These are phyloP conservation scores for Drosophila tristis DNA, from an alignment of 1,140 invertebrate species.

Conservation along the genomic window DNA sequence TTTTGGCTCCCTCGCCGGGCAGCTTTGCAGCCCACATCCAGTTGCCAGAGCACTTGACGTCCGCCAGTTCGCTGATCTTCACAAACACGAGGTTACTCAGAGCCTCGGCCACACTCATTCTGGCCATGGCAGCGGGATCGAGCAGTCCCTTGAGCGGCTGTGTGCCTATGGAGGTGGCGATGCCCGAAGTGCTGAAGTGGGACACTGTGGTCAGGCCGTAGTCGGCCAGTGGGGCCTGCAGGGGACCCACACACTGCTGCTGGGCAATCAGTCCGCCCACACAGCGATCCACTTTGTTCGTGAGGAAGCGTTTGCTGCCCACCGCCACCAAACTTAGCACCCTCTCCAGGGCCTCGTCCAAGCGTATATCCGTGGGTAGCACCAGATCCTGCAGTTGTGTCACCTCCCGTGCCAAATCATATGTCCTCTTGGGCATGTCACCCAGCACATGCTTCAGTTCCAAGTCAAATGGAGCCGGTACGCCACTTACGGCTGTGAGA, in stretches of 20 bases:
- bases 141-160: conserved; percentile 97
- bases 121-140: conserved; percentile 91
- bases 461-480: conserved; percentile 89
- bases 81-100: conserved; percentile 98
- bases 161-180: conserved; percentile 97
- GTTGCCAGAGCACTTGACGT: conserved; percentile 98
- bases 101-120: conserved; percentile 97
- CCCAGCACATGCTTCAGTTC: conserved; percentile 95
- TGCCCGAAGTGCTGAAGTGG: conserved; percentile 89
- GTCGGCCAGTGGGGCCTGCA: conserved; percentile 97
- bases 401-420: conserved; percentile 78
- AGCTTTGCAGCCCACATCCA: conserved; percentile 99
- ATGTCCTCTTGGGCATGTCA: conserved; percentile 87
- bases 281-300: conserved; percentile 97
- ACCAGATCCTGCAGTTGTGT: conserved; percentile 14
- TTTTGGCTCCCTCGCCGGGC: conserved; percentile 93
- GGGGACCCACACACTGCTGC: conserved; percentile 98
- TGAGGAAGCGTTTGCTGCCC: conserved; percentile 97
- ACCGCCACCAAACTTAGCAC: conserved; percentile 96
- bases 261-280: conserved; percentile 98
- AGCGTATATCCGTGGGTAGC: conserved; percentile 80
- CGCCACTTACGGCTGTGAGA: conserved; percentile 23
- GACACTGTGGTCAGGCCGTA: conserved; percentile 96
- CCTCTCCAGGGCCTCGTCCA: conserved; percentile 88
- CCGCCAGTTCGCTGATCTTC: conserved; percentile 91